Evolutionary conservation across 2,113 vertebrate genomes (phyloP), one percentile per base, ranked within the genome.

Genomic region (Bettongia penicillata): DNA sequence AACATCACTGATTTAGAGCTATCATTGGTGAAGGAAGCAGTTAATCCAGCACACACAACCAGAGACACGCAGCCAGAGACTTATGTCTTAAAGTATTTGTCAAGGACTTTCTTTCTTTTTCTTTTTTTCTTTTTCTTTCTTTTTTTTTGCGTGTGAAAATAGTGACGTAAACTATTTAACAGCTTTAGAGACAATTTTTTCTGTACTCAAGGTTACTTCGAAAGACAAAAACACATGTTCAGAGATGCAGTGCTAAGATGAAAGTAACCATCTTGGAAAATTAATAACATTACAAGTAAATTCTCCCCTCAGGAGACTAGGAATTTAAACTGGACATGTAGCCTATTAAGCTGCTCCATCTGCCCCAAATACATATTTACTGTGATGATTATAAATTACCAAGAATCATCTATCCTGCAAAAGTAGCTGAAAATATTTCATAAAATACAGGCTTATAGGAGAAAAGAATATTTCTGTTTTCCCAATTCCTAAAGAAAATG

Each of bases 191-290:
- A 84, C 51, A 96, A 95, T 89, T 26, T 94, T 51, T 94, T 95
- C 48, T 48, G 16, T 14, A 94, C 53, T 92, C 52, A 93, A 91
- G 48, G 94, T 91, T 95, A 92, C 47, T 94, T 90, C 90, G 47
- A 95, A 95, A 49, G 93, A 95, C 16, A 96, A 96, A 96, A 95
- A 53, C 93, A 96, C 92, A 48, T 94, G 90, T 51, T 26, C 53
- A 96, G 95, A 52, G 26, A n/a, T 94, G 52, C 3, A 91, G 77
- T 91, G 24, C 4, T 52, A 84, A 93, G 47, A 93, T 93, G 8
- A 96, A 97, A 96, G 47, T 53, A 28, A 84, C 90, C 31, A 48
- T 61, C 49, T 95, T 43, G 95, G 68, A 95, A 97, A 97, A 95
- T 90, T 22, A 96, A 96, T 93, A 31, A 94, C 48, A 92, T 94